These are phyloP conservation scores for Ammodytes dubius DNA, from an alignment of 2,113 vertebrate genomes.

Conservation along the genomic window DNA sequence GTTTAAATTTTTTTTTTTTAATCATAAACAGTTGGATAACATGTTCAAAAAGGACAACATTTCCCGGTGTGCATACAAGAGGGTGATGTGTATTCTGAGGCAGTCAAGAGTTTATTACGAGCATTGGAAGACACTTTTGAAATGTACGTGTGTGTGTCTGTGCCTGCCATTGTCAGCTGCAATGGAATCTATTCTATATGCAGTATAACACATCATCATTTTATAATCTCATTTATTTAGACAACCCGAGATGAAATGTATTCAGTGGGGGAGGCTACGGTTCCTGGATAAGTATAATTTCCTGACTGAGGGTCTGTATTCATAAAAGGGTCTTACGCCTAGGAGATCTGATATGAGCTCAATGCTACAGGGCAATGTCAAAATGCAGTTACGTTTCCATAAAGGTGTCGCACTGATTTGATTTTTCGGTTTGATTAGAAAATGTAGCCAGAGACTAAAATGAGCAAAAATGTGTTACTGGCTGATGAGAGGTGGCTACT, in stretches of 20 bases:
- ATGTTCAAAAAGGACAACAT: neutral
- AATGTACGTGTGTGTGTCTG: neutral
- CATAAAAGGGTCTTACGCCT: neutral
- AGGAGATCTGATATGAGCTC: conserved; percentile 12
- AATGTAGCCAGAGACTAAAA: conserved; percentile 9
- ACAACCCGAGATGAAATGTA: conserved; percentile 20
- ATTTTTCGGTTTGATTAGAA: conserved; percentile 9
- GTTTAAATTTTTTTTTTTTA: neutral
- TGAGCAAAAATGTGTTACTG: conserved; percentile 1
- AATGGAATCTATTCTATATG: conserved; percentile 2
- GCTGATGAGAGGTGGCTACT: neutral
- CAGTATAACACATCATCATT: no score
- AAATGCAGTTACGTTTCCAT: conserved; percentile 29
- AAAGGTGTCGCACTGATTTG: conserved; percentile 28
- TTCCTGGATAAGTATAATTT: conserved; percentile 36
- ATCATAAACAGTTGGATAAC: neutral
- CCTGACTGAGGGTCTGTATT: conserved; percentile 22
- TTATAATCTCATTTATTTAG: conserved; percentile 13
- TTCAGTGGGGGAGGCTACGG: neutral
- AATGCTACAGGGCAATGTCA: conserved; percentile 2
- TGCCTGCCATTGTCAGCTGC: neutral
- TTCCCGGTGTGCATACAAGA: neutral
- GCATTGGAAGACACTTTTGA: conserved; percentile 7
- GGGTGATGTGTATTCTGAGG: conserved; percentile 22
- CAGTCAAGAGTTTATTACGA: conserved; percentile 36